Percentiles rank a stretch among this genome's conserved stretches.
Evolutionary conservation across 1,140 invertebrate species (phyloP).

Genomic region (Latrodectus geometricus): DNA sequence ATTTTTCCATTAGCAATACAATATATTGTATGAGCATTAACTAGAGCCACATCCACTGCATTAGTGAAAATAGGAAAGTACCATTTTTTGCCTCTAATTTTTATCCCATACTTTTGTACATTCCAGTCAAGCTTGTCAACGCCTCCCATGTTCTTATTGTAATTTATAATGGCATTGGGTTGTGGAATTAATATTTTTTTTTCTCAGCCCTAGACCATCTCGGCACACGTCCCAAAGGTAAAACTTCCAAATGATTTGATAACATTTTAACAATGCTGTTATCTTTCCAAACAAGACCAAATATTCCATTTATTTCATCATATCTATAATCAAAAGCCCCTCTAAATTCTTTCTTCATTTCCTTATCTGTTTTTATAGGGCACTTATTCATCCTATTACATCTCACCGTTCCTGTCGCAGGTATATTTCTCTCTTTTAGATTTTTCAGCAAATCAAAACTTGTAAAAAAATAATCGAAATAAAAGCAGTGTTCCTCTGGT

Average conservation of each 20-base stretch:
- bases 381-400: slow-evolving; percentile 36
- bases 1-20: slow-evolving; percentile 40
- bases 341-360: slow-evolving; percentile 41
- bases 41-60: slow-evolving; percentile 40
- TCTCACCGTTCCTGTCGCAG: slow-evolving; percentile 32
- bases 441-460: slow-evolving; percentile 40
- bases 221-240: slow-evolving; percentile 35
- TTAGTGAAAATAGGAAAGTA: slow-evolving; percentile 40
- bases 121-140: slow-evolving; percentile 41
- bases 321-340: slow-evolving; percentile 40
- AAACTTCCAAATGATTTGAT: slow-evolving; percentile 42
- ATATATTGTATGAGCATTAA: slow-evolving; percentile 42
- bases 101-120: slow-evolving; percentile 39
- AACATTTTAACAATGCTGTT: slow-evolving; percentile 41
- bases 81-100: slow-evolving; percentile 37
- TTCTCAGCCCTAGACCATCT: slow-evolving; percentile 37
- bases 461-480: slow-evolving; percentile 39
- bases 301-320: slow-evolving; percentile 33
- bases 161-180: too few species aligned
- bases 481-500: slow-evolving; percentile 33
- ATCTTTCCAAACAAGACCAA: too few species aligned
- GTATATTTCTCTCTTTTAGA: slow-evolving; percentile 42
- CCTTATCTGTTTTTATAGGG: slow-evolving; percentile 40
- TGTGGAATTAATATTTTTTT: too few species aligned
- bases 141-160: too few species aligned